Conservation (phyloP, 2,797 vertebrate species). For the Enteromius trimaculatus region DNA sequence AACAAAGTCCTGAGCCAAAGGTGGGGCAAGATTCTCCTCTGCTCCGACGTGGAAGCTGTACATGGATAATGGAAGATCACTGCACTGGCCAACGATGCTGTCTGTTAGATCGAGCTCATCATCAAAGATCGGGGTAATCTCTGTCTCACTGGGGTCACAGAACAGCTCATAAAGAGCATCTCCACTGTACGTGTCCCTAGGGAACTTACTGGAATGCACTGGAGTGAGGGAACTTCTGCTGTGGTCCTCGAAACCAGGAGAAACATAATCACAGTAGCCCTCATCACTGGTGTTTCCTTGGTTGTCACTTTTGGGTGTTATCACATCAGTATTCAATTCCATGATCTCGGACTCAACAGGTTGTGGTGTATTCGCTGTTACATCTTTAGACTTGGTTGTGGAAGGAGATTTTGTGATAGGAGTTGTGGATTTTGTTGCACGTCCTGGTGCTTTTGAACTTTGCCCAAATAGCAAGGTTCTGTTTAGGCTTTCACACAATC, state of each 20-base stretch:
- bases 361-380: constrained; percentile 37
- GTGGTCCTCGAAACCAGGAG: constrained; percentile 80
- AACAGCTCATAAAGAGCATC: constrained; percentile 88
- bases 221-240: constrained; percentile 70
- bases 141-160: constrained; percentile 76
- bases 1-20: constrained; percentile 76
- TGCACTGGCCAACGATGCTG: constrained; percentile 74
- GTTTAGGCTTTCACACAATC: constrained; percentile 80
- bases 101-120: constrained; percentile 78
- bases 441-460: constrained; percentile 67
- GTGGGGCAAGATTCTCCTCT: constrained; percentile 83
- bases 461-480: constrained; percentile 73
- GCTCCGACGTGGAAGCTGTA: constrained; percentile 85
- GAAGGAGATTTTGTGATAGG: constrained; percentile 47
- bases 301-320: constrained; percentile 82
- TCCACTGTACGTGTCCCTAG: constrained; percentile 84
- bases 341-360: constrained; percentile 70
- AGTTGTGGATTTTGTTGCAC: constrained; percentile 52
- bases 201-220: constrained; percentile 68
- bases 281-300: constrained; percentile 86
- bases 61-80: constrained; percentile 82
- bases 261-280: constrained; percentile 85
- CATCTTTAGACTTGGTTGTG: constrained; percentile 38
- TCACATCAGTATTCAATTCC: constrained; percentile 73
- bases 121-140: constrained; percentile 71